Evolutionary conservation across 1,140 invertebrate genomes (phyloP), one percentile per base, ranked within the genome.

Genomic region (Palaemon carinicauda): DNA sequence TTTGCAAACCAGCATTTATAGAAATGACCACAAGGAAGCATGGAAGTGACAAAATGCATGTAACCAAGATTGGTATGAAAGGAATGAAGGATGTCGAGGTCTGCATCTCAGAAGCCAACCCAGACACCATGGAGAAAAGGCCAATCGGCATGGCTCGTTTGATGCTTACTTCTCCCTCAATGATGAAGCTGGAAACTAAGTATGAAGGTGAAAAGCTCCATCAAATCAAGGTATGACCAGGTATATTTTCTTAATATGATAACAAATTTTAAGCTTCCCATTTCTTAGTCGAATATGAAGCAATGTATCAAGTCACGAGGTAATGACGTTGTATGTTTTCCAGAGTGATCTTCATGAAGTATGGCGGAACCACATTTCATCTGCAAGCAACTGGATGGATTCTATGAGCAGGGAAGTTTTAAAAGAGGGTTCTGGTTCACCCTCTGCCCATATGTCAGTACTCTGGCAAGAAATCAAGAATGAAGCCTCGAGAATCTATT

Each of bases 1-100:
- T 85, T n/a, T 85, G 83, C 56, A 85, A 31, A 31, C 60, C 56
- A 2, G 56, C 10, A 21, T 85, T 79, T 56, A 69, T 85, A n/a
- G 33, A 51, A 17, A 0, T 85, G 21, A 53, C 41, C 56, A 24
- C 65, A 3, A 79, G 52, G 31, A 78, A 52, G 12, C 83, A 14
- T 19, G 19, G 51, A 17, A 29, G 17, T 24, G 31, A 69, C n/a
- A 52, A 52, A 5, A 31, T 71, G 5, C 79, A 85, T 75, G 53
- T 17, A 12, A 29, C 83, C 24, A 78, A 24, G 41, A 19, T 79
- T n/a, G 83, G 83, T 10, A 17, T 79, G n/a, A 54, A 53, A 19
- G 60, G 19, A n/a, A 75, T 77, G n/a, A 33, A 79, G 14, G 52
- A 29, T 51, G 73, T 56, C 21, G 75, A 80, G 51, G 65, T 51